These are phyloP conservation scores for Etheostoma cragini DNA, from an alignment of 2,113 vertebrate species.

Conservation along the genomic window DNA sequence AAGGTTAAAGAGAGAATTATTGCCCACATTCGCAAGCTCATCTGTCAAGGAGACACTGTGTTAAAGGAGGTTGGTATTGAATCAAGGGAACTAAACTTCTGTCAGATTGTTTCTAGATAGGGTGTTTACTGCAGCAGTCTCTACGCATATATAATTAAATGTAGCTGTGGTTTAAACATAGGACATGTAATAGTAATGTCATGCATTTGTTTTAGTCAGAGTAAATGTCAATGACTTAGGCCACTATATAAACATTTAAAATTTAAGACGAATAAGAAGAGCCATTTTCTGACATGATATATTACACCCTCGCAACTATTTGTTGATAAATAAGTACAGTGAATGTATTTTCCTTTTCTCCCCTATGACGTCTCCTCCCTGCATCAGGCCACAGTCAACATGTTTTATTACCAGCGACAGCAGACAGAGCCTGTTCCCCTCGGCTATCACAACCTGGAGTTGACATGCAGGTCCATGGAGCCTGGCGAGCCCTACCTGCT, in stretches of 20 bases:
- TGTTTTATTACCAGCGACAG: constrained; percentile 86
- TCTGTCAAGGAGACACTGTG: constrained; percentile 91
- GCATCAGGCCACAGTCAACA: constrained; percentile 89
- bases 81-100: neutral
- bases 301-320: neutral
- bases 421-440: constrained; percentile 86
- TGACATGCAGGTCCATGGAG: constrained; percentile 86
- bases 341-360: neutral
- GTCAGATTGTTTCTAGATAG: neutral
- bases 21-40: constrained; percentile 90
- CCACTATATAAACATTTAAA: neutral
- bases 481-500: constrained; percentile 88
- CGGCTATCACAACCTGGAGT: constrained; percentile 84
- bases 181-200: neutral
- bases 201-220: constrained; percentile 3
- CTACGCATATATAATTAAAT: neutral
- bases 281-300: neutral
- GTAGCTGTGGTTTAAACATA: neutral
- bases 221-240: neutral
- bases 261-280: neutral
- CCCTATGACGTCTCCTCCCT: neutral
- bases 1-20: constrained; percentile 88
- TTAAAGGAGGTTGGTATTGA: constrained; percentile 87
- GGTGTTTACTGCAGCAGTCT: neutral
- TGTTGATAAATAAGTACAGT: neutral